phyloP scores from a whole-genome alignment of 2,888 invertebrate species.

The Fragum fragum region DNA sequence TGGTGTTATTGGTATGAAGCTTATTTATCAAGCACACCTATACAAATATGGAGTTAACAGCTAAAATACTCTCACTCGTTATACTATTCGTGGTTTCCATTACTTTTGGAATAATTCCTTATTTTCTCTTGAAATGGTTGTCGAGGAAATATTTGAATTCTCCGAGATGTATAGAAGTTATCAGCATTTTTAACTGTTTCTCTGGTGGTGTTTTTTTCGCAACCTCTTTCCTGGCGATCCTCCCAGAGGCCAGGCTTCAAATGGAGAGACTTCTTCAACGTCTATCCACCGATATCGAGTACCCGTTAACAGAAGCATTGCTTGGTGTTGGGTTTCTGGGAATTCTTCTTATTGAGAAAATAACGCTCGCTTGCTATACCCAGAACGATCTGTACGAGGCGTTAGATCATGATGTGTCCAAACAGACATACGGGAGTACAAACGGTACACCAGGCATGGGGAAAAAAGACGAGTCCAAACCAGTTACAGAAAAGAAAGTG shows the following conservation, averaged over 20 bases:
- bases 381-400: not conserved
- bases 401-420: not conserved
- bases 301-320: slow-evolving; percentile 36
- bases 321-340: slow-evolving; percentile 43
- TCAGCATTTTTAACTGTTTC: slow-evolving; percentile 48
- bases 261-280: slow-evolving; percentile 29
- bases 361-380: slow-evolving; percentile 25
- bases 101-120: slow-evolving; percentile 65
- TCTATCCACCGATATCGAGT: slow-evolving; percentile 10
- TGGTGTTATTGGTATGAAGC: not conserved
- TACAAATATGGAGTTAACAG: slow-evolving; percentile 44
- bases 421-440: slow-evolving; percentile 7
- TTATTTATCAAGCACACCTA: not conserved
- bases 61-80: slow-evolving; percentile 62
- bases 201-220: slow-evolving; percentile 57
- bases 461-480: not conserved
- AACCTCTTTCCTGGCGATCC: slow-evolving; percentile 33
- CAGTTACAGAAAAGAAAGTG: not conserved
- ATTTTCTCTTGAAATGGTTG: slow-evolving; percentile 34
- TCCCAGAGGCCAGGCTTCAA: slow-evolving; percentile 36
- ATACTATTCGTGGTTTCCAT: slow-evolving; percentile 63
- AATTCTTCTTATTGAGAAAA: slow-evolving; percentile 46
- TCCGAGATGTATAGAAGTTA: slow-evolving; percentile 1
- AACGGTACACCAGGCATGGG: not conserved
- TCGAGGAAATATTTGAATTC: not conserved